Evolutionary conservation across 2,888 invertebrate genomes (phyloP).

Genomic region (Hydropsyche betteni): DNA sequence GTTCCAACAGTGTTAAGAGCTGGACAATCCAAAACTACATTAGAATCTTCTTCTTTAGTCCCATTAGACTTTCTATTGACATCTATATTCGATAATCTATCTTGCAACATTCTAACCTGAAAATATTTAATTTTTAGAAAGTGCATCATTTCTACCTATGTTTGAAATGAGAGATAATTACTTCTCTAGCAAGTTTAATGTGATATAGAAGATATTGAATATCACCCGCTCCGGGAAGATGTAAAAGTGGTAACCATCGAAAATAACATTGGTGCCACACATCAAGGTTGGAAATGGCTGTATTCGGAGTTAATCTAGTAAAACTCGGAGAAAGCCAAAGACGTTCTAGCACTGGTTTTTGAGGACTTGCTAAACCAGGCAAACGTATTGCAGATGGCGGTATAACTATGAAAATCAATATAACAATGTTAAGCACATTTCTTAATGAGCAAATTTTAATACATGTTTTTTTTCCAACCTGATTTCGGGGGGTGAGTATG

Average conservation of each 20-base stretch:
- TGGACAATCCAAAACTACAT: conserved; percentile 47
- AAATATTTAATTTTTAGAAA: conserved; percentile 13
- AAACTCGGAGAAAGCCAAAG: conserved; percentile 52
- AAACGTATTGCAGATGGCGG: conserved; percentile 38
- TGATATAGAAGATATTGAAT: conserved; percentile 68
- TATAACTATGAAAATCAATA: conserved; percentile 41
- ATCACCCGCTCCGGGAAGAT: conserved; percentile 76
- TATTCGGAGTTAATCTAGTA: conserved; percentile 63
- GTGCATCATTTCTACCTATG: too few species aligned
- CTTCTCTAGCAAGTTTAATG: conserved; percentile 62
- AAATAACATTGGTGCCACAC: conserved; percentile 92
- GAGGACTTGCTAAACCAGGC: conserved; percentile 51
- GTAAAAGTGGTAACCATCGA: conserved; percentile 86
- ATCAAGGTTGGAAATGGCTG: conserved; percentile 68
- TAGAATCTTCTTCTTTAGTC: conserved; percentile 37
- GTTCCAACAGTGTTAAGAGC: conserved; percentile 57
- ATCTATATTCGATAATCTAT: conserved; percentile 55
- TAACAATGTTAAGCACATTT: too few species aligned
- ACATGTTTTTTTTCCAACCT: conserved; percentile 54
- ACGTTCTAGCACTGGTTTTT: conserved; percentile 45
- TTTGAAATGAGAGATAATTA: conserved; percentile 57
- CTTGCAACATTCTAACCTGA: conserved; percentile 53
- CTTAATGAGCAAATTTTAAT: conserved; percentile 26
- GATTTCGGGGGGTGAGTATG: conserved; percentile 53
- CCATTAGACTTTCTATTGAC: conserved; percentile 45